phyloP scores from a whole-genome alignment of 2,797 vertebrate species.

The Kryptopterus vitreolus region DNA sequence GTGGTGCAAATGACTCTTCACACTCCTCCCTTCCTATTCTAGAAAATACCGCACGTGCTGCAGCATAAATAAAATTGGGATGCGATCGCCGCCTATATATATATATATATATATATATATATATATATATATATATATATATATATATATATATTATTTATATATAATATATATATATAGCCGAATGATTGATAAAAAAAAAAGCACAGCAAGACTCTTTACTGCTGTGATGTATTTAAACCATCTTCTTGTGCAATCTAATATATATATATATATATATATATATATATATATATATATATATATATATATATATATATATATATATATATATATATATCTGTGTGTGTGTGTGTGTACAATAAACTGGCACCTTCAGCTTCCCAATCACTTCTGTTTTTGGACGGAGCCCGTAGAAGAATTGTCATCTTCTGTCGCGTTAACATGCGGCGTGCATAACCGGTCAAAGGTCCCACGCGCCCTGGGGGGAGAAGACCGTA shows the following conservation, averaged over 20 bases:
- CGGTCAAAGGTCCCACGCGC: not conserved
- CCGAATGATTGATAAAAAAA: not conserved
- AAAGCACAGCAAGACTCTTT: not conserved
- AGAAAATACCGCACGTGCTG: not conserved
- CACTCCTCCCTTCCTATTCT: not conserved
- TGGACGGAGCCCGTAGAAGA: not conserved
- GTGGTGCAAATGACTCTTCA: slow-evolving; percentile 2
- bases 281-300: too few relatives aligned
- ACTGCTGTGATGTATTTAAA: slow-evolving; percentile 1
- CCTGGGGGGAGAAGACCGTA: slow-evolving; percentile 29
- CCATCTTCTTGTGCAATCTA: too few relatives aligned
- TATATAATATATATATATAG: too few relatives aligned
- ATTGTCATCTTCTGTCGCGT: not conserved
- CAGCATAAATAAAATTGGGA: not conserved
- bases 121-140: too few relatives aligned
- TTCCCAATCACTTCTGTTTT: not conserved
- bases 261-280: too few relatives aligned
- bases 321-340: too few relatives aligned
- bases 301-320: too few relatives aligned
- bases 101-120: too few relatives aligned
- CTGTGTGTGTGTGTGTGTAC: too few relatives aligned
- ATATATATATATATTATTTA: too few relatives aligned
- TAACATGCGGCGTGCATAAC: slow-evolving; percentile 24
- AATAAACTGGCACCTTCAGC: not conserved
- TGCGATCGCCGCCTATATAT: slow-evolving; percentile 24